Evolutionary conservation across 2,797 vertebrate genomes (phyloP).

Genomic region (Hafferia zeledoni): DNA sequence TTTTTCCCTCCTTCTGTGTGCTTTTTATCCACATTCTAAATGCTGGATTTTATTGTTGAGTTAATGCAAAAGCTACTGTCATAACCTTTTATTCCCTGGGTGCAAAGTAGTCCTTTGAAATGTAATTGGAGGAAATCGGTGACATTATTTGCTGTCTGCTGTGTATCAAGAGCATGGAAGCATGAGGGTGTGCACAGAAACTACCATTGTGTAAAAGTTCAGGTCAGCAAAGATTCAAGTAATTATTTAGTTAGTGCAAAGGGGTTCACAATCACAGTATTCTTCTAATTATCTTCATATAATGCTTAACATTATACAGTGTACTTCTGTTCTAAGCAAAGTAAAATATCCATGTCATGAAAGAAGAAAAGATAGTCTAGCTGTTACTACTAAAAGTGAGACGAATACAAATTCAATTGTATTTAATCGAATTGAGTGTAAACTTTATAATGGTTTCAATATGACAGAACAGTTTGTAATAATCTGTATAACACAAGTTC

Average conservation of each 20-base stretch:
- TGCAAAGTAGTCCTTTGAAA: constrained; percentile 65
- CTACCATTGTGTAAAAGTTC: background rate
- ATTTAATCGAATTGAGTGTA: background rate
- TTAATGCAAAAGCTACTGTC: constrained; percentile 68
- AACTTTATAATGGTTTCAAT: background rate
- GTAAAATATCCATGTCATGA: background rate
- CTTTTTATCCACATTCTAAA: constrained; percentile 57
- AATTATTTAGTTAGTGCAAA: background rate
- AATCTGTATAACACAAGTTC: background rate
- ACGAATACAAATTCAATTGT: background rate
- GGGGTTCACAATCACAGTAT: no score
- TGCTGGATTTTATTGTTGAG: constrained; percentile 58
- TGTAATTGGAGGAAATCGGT: constrained; percentile 64
- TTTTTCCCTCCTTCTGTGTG: constrained; percentile 4
- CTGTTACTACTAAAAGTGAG: background rate
- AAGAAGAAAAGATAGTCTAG: background rate
- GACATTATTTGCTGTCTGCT: constrained; percentile 66
- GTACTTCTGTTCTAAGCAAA: background rate
- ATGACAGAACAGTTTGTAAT: background rate
- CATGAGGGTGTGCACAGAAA: background rate
- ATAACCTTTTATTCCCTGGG: constrained; percentile 62
- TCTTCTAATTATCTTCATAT: background rate
- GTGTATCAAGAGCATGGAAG: constrained; percentile 13
- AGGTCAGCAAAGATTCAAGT: background rate
- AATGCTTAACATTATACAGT: background rate